Evolutionary conservation across 2,113 vertebrate genomes (phyloP).

Genomic region (Myiagra hebetior): DNA sequence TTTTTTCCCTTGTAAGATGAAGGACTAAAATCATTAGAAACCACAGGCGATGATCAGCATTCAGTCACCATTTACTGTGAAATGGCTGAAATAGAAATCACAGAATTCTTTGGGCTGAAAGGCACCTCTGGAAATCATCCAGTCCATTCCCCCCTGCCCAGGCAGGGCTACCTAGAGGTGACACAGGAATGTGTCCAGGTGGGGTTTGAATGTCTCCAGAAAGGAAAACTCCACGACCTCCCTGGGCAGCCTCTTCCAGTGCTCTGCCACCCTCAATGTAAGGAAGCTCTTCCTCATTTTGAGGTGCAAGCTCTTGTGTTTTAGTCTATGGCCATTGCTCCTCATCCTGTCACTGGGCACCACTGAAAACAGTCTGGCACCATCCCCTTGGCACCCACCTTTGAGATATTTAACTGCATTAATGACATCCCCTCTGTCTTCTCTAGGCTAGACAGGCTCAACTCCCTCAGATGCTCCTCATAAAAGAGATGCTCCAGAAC

Average conservation of each 20-base stretch:
- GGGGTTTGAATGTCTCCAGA: not conserved
- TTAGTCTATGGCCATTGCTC: not conserved
- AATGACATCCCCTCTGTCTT: not conserved
- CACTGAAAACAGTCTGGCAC: not conserved
- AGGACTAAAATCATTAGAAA: not conserved
- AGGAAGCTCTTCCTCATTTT: not conserved
- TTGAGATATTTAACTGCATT: not conserved
- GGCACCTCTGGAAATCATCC: not conserved
- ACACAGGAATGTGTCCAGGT: rapidly evolving
- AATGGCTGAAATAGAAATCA: not conserved
- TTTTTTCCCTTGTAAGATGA: not conserved
- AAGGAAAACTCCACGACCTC: not conserved
- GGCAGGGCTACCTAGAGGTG: not conserved
- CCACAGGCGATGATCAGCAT: not conserved
- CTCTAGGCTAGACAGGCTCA: not conserved
- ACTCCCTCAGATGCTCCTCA: not conserved
- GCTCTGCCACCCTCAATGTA: not conserved
- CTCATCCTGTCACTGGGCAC: not conserved
- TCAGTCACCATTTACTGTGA: not conserved
- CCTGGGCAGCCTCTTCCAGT: not conserved
- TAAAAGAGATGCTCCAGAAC: not conserved
- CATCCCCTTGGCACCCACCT: not conserved
- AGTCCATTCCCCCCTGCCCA: not conserved
- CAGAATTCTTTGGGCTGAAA: not conserved
- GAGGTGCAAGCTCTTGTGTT: not conserved